Conservation (phyloP, 2,888 invertebrate genomes). For the Schizaphis graminum region DNA sequence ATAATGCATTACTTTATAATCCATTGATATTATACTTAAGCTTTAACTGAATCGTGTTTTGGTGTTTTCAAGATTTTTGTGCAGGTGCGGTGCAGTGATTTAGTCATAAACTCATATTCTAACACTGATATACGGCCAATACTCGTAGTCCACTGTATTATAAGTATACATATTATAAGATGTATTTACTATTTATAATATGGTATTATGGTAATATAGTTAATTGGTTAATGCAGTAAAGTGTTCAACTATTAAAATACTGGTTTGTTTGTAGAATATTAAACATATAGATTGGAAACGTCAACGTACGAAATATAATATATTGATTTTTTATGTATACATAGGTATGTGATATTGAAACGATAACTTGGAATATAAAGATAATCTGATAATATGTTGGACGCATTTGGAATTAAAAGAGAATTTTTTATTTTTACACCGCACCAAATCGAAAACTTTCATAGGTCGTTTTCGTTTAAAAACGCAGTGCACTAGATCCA, state of each 20-base stretch:
- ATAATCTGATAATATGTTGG: too few species aligned
- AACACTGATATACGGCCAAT: neutral
- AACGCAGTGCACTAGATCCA: neutral
- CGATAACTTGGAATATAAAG: neutral
- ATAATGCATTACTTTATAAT: neutral
- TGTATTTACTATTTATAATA: neutral
- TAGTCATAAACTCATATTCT: neutral
- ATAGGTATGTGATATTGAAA: neutral
- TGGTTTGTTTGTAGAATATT: neutral
- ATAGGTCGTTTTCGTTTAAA: neutral
- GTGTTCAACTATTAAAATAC: neutral
- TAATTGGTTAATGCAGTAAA: neutral
- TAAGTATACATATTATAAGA: neutral
- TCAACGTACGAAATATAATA: neutral
- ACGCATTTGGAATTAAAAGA: neutral
- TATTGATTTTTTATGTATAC: neutral
- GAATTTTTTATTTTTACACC: neutral
- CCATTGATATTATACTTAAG: neutral
- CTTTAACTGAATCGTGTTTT: neutral
- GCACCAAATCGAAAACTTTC: constrained; percentile 6
- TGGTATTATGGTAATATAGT: neutral
- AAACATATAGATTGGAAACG: neutral
- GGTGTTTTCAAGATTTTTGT: neutral
- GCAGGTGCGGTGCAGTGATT: neutral
- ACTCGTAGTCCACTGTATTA: neutral